Evolutionary conservation across 2,797 vertebrate genomes (phyloP), one percentile per base, ranked within the genome.

Genomic region (Gallinago nigripennis): DNA sequence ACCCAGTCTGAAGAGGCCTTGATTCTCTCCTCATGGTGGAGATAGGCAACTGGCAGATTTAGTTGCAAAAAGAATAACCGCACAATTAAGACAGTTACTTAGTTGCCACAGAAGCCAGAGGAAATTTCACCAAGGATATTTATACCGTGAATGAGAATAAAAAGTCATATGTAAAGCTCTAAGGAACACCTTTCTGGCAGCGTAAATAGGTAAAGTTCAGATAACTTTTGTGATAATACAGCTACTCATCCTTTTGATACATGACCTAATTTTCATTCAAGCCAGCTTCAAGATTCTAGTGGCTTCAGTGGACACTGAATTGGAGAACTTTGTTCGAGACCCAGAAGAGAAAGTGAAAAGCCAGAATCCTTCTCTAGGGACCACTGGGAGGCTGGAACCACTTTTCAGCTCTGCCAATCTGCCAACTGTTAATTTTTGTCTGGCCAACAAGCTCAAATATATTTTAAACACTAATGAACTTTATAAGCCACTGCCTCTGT

Each of bases 391-490:
- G 54, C 73, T 88, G 54, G 75, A 93, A 76, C n/a, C 35, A 63
- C 37, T 79, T 92, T 79, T 79, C 70, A 76, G 39, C 66, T 93
- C 73, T 79, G 83, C 39, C 78, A 87, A 87, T 60, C 63, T 79
- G 86, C 78, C 92, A 95, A 85, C 50, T 41, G 24, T 82, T 93
- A 76, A 93, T 88, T 92, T 92, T 92, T 90, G 46, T 35, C 77
- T 91, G 73, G 85, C 91, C 66, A 86, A 88, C 66, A 92, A 81
- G 39, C 46, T 90, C 53, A 86, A 65, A 88, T 25, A 64, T 72
- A 70, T 88, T 95, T 94, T 94, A 95, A 94, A 92, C 66, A 86
- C 70, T 90, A 91, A 92, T 86, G 81, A 95, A 94, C 24, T 88
- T 93, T 73, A 95, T 79, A 88, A 80, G 6, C 12, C 63, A 83